Conservation (phyloP, 2,797 vertebrate genomes). For the Pterois miles region DNA sequence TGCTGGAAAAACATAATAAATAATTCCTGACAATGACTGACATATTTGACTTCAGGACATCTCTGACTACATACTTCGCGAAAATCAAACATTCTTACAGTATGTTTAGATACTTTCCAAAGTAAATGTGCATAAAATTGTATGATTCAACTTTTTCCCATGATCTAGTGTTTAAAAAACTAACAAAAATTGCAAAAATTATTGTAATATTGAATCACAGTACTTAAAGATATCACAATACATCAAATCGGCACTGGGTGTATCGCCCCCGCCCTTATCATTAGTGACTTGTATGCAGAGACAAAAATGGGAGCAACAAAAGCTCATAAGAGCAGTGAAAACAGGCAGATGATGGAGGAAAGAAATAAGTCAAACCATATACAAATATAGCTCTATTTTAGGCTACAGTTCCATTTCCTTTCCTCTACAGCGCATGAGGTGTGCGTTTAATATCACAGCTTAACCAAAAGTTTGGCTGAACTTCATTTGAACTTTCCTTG, state of each 20-base stretch:
- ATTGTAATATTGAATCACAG: no score
- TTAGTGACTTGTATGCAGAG: neutral
- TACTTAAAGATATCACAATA: no score
- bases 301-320: neutral
- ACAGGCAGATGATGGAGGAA: neutral
- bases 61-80: no score
- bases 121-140: no score
- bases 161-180: fast-evolving
- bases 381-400: neutral
- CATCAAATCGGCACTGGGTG: no score
- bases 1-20: no score
- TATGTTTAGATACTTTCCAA: no score
- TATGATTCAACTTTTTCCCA: no score
- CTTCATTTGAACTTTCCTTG: constrained; percentile 18
- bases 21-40: no score
- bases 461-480: constrained; percentile 15
- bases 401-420: neutral
- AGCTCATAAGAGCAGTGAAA: neutral
- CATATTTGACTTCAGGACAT: neutral
- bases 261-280: neutral
- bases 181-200: no score
- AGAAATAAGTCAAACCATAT: neutral
- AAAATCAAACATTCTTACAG: no score
- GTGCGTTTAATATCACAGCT: neutral
- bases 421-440: neutral